Evolutionary conservation across 2,797 vertebrate species (phyloP), one percentile per base, ranked within the genome.

Genomic region (Diplodus puntazzo): DNA sequence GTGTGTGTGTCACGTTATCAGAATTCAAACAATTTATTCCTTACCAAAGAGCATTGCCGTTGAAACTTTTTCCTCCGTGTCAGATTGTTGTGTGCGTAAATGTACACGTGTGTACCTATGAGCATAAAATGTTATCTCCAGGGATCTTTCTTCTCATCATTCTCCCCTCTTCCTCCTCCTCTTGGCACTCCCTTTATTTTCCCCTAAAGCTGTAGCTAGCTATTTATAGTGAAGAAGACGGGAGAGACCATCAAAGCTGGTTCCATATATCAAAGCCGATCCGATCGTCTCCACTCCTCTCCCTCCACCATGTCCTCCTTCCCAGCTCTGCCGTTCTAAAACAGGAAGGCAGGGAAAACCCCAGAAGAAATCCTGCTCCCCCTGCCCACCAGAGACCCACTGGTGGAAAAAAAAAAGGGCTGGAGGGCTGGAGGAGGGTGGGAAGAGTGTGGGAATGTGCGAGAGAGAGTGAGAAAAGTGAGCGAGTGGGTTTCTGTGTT

Each of bases 221-320:
- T 94, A 93, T 95, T 94, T 93, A 93, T 93, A 94, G 92, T 64
- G 85, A 87, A 34, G 85, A 88, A 89, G 88, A 92, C 83, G 83
- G 78, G 82, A 77, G 86, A 93, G 89, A 90, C 92, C 91, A 95
- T 95, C 91, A 95, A 95, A 95, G 92, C 89, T 82, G 88, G 81
- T 92, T 90, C 87, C 76, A 90, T 93, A 91, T 92, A 95, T 95
- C 92, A 96, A 95, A 95, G 93, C 81, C 66, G 53, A 92, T 90
- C 87, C 85, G 76, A 90, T 89, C 76, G 55, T 92, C 88, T 92
- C 87, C 77, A 45, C 87, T 79, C 63, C 42, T 77, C 78, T 77
- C 81, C 46, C 79, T 81, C 69, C 67, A 34, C 81, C 72, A 78
- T 85, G 90, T 92, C 87, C 89, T 91, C 84, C 78, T 91, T 90